Percentiles rank a stretch among this genome's conserved stretches.
Conservation (phyloP, 2,888 invertebrate species). For the Melanostoma scalare region DNA sequence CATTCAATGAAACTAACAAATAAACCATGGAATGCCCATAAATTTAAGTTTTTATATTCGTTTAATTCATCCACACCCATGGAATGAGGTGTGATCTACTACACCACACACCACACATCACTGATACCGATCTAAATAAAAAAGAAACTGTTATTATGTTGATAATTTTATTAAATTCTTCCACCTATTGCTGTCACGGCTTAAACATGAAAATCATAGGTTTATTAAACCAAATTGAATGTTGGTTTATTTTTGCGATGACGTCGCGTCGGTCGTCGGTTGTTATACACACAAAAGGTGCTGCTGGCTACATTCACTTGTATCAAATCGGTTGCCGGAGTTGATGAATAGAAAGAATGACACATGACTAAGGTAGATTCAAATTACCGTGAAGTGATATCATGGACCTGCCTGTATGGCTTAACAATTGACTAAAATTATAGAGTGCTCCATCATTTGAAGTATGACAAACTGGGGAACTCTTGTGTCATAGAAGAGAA, state of each 20-base stretch:
- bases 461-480: conserved; percentile 9
- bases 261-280: neutral
- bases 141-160: conserved; percentile 1
- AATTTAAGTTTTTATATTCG: neutral
- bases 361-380: conserved; percentile 35
- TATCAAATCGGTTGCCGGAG: neutral
- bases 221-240: conserved; percentile 11
- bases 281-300: neutral
- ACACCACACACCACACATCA: neutral
- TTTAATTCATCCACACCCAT: conserved; percentile 14
- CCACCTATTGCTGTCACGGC: neutral
- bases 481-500: neutral
- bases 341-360: conserved; percentile 38
- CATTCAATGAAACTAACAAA: neutral
- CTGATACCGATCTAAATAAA: neutral
- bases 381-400: conserved; percentile 38
- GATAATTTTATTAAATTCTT: neutral
- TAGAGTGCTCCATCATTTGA: conserved; percentile 15
- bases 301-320: conserved; percentile 1
- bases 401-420: conserved; percentile 22
- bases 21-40: neutral
- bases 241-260: neutral
- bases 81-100: conserved; percentile 7
- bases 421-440: conserved; percentile 26
- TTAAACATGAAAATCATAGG: conserved; percentile 6